Base-by-base conservation (phyloP, 2,888 invertebrate genomes). In the Drosophila kanekoi region DNA sequence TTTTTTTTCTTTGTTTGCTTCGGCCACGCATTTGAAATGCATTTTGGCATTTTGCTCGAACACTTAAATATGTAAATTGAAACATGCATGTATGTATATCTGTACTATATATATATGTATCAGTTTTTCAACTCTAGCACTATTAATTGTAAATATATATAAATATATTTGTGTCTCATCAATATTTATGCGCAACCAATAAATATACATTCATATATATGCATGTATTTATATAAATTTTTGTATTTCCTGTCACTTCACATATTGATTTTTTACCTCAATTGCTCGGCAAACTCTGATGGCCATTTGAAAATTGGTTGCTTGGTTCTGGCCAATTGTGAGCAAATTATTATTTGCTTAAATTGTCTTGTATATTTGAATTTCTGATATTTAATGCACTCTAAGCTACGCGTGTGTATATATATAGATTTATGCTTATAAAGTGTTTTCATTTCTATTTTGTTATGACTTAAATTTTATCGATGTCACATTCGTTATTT, bases 21-120 rank as follows among this genome's bases (percentile, higher is more conserved):
- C 43, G 23, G 69, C 60, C 75, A 57, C 51, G 74, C 83, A 83
- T 86, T 83, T 82, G 49, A 76, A 86, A 86, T 82, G 86, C 81
- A 61, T 81, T 75, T 83, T 71, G 80, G 80, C 86, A 67, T 85
- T 82, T 76, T 74, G 72, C 74, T 83, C 74, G 81, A 87, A 84
- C 81, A 84, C 81, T 84, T 86, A 81, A 77, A 79, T 65, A 81
- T 83, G 79, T 77, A 83, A 79, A 83, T 83, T 75, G 74, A 77
- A 77, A 79, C 77, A 65, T 59, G 51, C 51, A 54, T 75, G 33
- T 72, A 37, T 63, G 18, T 43, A 33, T 32, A 40, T 65, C 14
- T 47, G 28, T 47, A n/a, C n/a, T n/a, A 6, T 53, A 20, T 53
- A 44, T 48, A 10, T 69, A 23, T 56, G 38, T 45, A 53, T 71